Evolutionary conservation across 2,113 vertebrate species (phyloP), one percentile per base, ranked within the genome.

Genomic region (Hiodon alosoides): DNA sequence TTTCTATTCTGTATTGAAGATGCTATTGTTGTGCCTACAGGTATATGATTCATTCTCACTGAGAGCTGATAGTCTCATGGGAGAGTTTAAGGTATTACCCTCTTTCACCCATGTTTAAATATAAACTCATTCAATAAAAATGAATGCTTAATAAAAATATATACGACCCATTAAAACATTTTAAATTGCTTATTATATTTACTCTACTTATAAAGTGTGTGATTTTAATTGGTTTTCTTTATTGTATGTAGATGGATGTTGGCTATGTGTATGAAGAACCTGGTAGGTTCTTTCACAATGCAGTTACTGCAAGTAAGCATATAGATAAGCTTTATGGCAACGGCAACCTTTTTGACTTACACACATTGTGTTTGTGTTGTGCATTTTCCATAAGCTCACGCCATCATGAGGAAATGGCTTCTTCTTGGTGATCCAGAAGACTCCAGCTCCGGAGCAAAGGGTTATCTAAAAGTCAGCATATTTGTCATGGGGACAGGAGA

Each of bases 381-480:
- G 64, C 84, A 77, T 68, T 4, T 79, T 73, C 76, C 78, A 0
- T 72, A 66, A 99, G 97, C 90, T 79, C 97, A 99, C 47, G 90
- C 94, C 70, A 83, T 97, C 73, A 91, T 98, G 93, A 93, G 94
- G 84, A 99, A 98, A 83, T 99, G 97, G 97, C 90, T 99, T 64
- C 93, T 99, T 66, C 82, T 99, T 79, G 95, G 85, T 77, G 96
- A 98, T 78, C 94, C 94, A 0, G 96, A 98, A 82, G 96, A 98
- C 70, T 73, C 91, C 70, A 96, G 86, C 85, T 95, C 93, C 4
- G 94, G 93, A 31, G 89, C 95, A 3, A 98, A 93, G 87, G 97
- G 97, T 5, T 99, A 99, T 85, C 86, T 99, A 76, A 99, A 99
- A 97, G 94, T 98, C 89, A 98, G 95, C 90, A 93, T 99, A 86